These are phyloP conservation scores for Diplosoma virens DNA, from an alignment of 23 tunicate species.

Conservation along the genomic window DNA sequence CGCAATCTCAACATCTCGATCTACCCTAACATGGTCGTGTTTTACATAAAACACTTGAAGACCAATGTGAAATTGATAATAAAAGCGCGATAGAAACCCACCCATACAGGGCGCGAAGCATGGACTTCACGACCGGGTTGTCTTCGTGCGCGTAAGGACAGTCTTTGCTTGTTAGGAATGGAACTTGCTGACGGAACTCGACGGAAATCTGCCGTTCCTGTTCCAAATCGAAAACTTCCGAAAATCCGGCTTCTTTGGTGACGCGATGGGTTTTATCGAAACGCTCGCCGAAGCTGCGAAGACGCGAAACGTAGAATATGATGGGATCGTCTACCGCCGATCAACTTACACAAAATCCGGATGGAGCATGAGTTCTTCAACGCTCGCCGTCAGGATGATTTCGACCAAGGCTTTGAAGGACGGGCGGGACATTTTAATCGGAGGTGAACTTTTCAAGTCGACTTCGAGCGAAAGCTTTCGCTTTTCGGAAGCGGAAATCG, in stretches of 20 bases:
- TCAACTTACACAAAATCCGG: conserved; percentile 72
- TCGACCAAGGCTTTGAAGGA: conserved; percentile 80
- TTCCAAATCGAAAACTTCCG: conserved; percentile 25
- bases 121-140: conserved; percentile 56
- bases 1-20: too few relatives aligned
- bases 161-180: conserved; percentile 38
- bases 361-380: conserved; percentile 56
- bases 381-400: conserved; percentile 30
- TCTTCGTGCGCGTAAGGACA: conserved; percentile 73
- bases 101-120: conserved; percentile 83
- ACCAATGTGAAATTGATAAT: too few relatives aligned
- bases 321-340: too few relatives aligned
- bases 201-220: conserved; percentile 22
- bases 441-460: background rate
- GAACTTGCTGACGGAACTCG: conserved; percentile 40
- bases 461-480: conserved; percentile 31
- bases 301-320: too few relatives aligned
- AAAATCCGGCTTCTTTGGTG: conserved; percentile 16
- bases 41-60: too few relatives aligned
- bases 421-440: conserved; percentile 41
- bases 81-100: too few relatives aligned
- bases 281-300: conserved; percentile 36
- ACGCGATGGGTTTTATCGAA: conserved; percentile 40
- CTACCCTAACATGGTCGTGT: too few relatives aligned
- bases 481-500: background rate